These are phyloP conservation scores for Gallirallus australis DNA, from an alignment of 2,797 vertebrate genomes.

Conservation along the genomic window DNA sequence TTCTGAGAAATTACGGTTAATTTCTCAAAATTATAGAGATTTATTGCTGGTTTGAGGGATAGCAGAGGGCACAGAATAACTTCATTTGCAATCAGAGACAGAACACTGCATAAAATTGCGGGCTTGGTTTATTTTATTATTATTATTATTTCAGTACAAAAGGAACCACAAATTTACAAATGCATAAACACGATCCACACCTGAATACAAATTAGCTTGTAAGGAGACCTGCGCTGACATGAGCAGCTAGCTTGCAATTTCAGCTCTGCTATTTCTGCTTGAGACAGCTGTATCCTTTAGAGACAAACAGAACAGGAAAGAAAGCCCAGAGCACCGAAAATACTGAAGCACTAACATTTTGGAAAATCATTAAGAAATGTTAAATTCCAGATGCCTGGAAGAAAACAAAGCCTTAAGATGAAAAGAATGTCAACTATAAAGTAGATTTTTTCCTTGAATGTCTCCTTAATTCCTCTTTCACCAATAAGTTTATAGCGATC, in stretches of 20 bases:
- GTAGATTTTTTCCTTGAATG: not conserved
- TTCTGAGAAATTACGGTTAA: not conserved
- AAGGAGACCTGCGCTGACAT: not conserved
- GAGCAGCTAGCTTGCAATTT: not conserved
- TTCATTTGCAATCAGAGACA: not conserved
- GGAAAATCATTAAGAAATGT: not conserved
- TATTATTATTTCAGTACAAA: constrained; percentile 24
- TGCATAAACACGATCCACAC: not conserved
- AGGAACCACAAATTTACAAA: constrained; percentile 13
- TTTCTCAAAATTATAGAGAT: not conserved
- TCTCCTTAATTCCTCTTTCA: not conserved
- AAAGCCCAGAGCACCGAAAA: not conserved
- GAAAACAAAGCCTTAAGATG: not conserved
- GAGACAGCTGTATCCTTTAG: not conserved
- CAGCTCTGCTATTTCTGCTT: not conserved
- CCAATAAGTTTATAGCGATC: not conserved
- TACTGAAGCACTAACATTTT: not conserved
- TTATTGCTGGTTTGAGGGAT: not conserved
- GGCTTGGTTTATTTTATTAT: constrained; percentile 3
- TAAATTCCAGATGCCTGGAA: not conserved
- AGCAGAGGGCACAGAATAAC: not conserved
- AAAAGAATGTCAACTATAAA: not conserved
- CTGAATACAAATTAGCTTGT: not conserved
- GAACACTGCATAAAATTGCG: not conserved
- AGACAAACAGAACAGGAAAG: not conserved